Evolutionary conservation across 1,140 invertebrate species (phyloP), one percentile per base, ranked within the genome.

Genomic region (Brachionus calyciflorus): DNA sequence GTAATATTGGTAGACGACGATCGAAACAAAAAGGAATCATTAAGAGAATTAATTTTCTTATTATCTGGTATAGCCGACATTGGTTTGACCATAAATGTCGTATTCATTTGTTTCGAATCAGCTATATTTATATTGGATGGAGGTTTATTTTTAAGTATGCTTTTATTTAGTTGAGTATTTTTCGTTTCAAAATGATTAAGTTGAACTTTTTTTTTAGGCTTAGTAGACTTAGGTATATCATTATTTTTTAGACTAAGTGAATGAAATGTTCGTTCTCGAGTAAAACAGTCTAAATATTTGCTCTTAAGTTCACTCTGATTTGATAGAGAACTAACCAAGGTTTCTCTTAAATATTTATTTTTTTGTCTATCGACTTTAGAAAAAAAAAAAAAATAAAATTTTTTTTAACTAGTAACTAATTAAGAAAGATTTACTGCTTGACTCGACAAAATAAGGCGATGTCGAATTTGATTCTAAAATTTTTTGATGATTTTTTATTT

Each of bases 401-500:
- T n/a, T n/a, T n/a, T n/a, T n/a, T n/a, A n/a, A n/a, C n/a, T n/a
- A n/a, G n/a, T n/a, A n/a, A n/a, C n/a, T n/a, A n/a, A n/a, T n/a
- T n/a, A n/a, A n/a, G n/a, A n/a, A n/a, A n/a, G 19, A 37, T 17
- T 37, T 65, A 65, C 60, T 65, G 9, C 60, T 65, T 44, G 60
- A 41, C 12, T 65, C 60, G 10, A 44, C 4, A 51, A 73, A 49
- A 41, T 41, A 37, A 7, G 69, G 46, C 9, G 30, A 26, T 21
- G 30, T 73, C 3, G 69, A 48, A 49, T 51, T 40, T 9, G 28
- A 19, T 24, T 73, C 69, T 10, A 73, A 37, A 10, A 28, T 51
- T 51, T 55, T 49, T 73, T 73, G 69, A 46, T 73, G 69, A 4
- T 73, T 73, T 73, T 73, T 73, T 30, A 73, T 73, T 55, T 73